Evolutionary conservation across 2,888 invertebrate genomes (phyloP).

Genomic region (Nephrotoma guestfalica): DNA sequence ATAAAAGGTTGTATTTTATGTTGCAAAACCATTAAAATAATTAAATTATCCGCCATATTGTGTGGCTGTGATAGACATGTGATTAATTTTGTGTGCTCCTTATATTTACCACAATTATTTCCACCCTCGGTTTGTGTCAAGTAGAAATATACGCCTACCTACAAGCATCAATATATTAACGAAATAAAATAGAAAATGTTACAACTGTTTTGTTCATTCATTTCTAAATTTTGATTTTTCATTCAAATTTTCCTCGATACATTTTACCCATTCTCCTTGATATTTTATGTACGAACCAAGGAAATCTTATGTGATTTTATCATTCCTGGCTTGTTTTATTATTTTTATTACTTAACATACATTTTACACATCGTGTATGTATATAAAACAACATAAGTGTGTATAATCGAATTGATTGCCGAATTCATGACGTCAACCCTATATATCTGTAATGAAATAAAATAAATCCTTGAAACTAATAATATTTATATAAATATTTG

Average conservation of each 20-base stretch:
- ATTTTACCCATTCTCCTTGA: not conserved
- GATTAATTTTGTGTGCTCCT: not conserved
- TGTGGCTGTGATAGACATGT: not conserved
- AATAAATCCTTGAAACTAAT: not conserved
- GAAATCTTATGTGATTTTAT: not conserved
- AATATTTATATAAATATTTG: not conserved
- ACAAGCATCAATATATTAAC: not conserved
- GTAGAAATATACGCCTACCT: not conserved
- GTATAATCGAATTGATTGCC: not conserved
- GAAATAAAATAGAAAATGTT: not conserved
- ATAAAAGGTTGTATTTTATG: not conserved
- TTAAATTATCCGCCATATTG: not conserved
- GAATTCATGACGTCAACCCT: not conserved
- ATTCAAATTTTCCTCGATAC: not conserved
- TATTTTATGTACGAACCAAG: not conserved
- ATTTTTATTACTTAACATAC: not conserved
- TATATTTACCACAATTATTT: not conserved
- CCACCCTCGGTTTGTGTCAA: not conserved
- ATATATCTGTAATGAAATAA: not conserved
- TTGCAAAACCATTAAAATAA: not conserved
- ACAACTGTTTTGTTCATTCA: not conserved
- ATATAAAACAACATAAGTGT: not conserved
- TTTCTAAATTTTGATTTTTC: not conserved
- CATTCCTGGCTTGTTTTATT: not conserved
- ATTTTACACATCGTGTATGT: not conserved